Evolutionary conservation across 2,113 vertebrate genomes (phyloP).

Genomic region (Daphoenositta chrysoptera): DNA sequence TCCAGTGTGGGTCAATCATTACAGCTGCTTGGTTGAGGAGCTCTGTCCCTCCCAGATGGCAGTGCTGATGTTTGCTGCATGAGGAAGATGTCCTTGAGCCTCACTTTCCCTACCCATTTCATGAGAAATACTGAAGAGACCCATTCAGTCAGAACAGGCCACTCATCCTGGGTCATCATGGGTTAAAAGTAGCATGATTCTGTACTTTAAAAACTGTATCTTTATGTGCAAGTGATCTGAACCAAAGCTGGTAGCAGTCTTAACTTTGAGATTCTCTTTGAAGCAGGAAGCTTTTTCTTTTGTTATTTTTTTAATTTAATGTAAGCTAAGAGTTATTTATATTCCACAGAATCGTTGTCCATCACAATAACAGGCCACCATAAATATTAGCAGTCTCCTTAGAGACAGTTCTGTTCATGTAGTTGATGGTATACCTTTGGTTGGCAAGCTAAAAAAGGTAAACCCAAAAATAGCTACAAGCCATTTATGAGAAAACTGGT

Average conservation of each 20-base stretch:
- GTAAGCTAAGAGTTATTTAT: not conserved
- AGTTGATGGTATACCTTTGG: not conserved
- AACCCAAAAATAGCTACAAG: not conserved
- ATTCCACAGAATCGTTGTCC: not conserved
- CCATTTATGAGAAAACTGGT: not conserved
- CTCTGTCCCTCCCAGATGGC: not conserved
- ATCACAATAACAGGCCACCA: not conserved
- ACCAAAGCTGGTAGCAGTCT: not conserved
- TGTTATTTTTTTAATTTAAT: not conserved
- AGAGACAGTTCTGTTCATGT: not conserved
- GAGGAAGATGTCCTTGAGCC: not conserved
- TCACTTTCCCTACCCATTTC: rapidly evolving
- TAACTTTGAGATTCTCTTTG: not conserved
- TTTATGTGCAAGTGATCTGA: not conserved
- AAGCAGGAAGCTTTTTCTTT: not conserved
- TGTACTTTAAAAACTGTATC: rapidly evolving
- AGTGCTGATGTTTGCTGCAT: not conserved
- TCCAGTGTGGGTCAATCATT: not conserved
- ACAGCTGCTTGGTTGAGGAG: not conserved
- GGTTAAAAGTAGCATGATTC: not conserved
- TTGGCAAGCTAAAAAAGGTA: not conserved
- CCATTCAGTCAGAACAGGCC: not conserved
- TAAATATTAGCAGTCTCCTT: not conserved
- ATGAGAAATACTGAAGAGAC: not conserved
- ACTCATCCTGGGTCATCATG: not conserved